These are phyloP conservation scores for Trematomus loennbergii DNA, from an alignment of 2,113 vertebrate genomes.

Conservation along the genomic window DNA sequence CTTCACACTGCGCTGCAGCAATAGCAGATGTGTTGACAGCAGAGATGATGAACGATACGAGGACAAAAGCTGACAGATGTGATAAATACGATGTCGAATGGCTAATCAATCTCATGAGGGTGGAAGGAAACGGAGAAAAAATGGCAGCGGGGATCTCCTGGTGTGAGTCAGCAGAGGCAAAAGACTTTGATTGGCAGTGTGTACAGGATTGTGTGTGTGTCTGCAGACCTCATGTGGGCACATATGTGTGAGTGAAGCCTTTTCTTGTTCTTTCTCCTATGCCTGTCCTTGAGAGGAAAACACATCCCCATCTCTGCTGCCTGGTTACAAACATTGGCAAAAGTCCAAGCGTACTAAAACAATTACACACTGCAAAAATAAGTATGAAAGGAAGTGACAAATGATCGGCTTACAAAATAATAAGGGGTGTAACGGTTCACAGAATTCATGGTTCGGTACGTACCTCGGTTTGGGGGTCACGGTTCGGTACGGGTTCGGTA, in stretches of 20 bases:
- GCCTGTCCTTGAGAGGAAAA: constrained; percentile 20
- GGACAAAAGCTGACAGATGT: constrained; percentile 72
- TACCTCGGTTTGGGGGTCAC: no score
- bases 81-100: constrained; percentile 69
- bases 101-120: constrained; percentile 73
- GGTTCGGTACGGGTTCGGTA: no score
- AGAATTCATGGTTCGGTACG: no score
- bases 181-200: constrained; percentile 52
- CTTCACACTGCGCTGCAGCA: constrained; percentile 42
- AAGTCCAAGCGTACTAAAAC: constrained; percentile 43
- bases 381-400: constrained; percentile 52
- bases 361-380: constrained; percentile 40
- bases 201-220: not conserved
- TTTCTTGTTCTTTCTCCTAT: constrained; percentile 31
- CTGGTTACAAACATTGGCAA: constrained; percentile 51
- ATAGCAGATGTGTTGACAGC: constrained; percentile 62
- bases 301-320: not conserved
- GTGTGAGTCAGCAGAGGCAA: constrained; percentile 58
- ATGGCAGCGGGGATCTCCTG: constrained; percentile 58
- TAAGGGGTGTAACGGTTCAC: no score
- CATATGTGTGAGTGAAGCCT: constrained; percentile 32
- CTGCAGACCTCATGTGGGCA: constrained; percentile 7
- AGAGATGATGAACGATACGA: constrained; percentile 66
- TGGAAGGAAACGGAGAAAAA: constrained; percentile 54
- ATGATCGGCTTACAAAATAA: constrained; percentile 36